phyloP scores from a whole-genome alignment of 2,888 invertebrate genomes.

The Ennomos erosarius region DNA sequence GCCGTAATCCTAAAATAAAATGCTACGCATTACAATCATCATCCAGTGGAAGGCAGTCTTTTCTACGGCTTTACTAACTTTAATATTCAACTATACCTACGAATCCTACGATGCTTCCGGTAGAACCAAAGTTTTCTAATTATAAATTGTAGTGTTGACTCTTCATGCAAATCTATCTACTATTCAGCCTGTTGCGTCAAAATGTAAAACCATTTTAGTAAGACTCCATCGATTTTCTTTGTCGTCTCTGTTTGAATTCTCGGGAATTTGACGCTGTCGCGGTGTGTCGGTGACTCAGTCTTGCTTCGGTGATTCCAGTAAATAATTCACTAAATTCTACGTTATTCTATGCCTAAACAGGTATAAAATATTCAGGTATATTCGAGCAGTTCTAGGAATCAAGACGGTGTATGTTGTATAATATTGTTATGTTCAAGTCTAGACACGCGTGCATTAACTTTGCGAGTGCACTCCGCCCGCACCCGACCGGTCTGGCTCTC shows the following conservation, averaged over 20 bases:
- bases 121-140: constrained; percentile 19
- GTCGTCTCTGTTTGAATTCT: constrained; percentile 36
- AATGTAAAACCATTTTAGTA: constrained; percentile 10
- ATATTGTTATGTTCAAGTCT: constrained; percentile 53
- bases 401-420: constrained; percentile 31
- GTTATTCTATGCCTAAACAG: constrained; percentile 9
- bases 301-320: constrained; percentile 27
- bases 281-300: constrained; percentile 25
- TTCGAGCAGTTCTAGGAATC: constrained; percentile 16
- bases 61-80: constrained; percentile 4
- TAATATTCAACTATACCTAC: constrained; percentile 21
- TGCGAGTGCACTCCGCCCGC: constrained; percentile 23
- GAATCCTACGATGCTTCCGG: constrained; percentile 16
- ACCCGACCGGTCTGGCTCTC: constrained; percentile 11
- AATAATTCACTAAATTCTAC: too few relatives aligned
- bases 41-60: constrained; percentile 30
- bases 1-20: constrained; percentile 47
- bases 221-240: constrained; percentile 28
- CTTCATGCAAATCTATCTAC: constrained; percentile 1
- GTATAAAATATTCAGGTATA: constrained; percentile 27
- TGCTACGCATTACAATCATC: constrained; percentile 30
- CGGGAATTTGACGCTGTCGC: constrained; percentile 22
- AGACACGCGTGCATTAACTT: constrained; percentile 61
- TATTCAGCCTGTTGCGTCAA: constrained; percentile 2
- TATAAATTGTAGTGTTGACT: constrained; percentile 20